Percentiles rank a stretch among this genome's conserved stretches.
Conservation (phyloP, 2,888 invertebrate genomes). For the Herminia tarsipennalis region DNA sequence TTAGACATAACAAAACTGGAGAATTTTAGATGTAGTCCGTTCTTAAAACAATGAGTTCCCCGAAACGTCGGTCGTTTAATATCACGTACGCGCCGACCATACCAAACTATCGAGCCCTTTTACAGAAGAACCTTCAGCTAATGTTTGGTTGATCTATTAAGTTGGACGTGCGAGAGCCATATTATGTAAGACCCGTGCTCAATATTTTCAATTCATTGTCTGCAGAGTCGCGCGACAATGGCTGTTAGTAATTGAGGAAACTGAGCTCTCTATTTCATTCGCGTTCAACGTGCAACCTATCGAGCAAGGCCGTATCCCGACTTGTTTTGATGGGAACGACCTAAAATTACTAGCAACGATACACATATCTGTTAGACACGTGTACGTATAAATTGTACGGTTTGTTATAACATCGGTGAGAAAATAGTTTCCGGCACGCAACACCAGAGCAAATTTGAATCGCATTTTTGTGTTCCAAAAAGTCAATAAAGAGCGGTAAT, state of each 20-base stretch:
- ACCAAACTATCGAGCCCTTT: slow-evolving; percentile 53
- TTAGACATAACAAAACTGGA: slow-evolving; percentile 63
- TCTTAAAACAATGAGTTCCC: slow-evolving; percentile 62
- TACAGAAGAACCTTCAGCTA: slow-evolving; percentile 58
- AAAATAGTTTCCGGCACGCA: slow-evolving; percentile 54
- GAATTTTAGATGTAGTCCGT: slow-evolving; percentile 56
- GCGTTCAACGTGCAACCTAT: slow-evolving; percentile 37
- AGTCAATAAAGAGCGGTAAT: slow-evolving; percentile 42
- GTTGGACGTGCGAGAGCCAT: slow-evolving; percentile 34
- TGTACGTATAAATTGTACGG: slow-evolving; percentile 46
- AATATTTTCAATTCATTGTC: slow-evolving; percentile 54
- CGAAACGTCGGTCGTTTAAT: slow-evolving; percentile 45
- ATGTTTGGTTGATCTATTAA: slow-evolving; percentile 54
- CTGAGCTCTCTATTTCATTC: slow-evolving; percentile 32
- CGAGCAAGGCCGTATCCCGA: slow-evolving; percentile 61
- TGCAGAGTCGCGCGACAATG: slow-evolving; percentile 52
- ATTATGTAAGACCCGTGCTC: slow-evolving; percentile 54
- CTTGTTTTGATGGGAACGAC: slow-evolving; percentile 69
- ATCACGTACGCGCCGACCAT: slow-evolving; percentile 54
- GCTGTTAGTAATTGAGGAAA: slow-evolving; percentile 55
- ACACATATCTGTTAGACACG: slow-evolving; percentile 52
- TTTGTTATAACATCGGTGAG: slow-evolving; percentile 49
- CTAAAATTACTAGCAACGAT: slow-evolving; percentile 68
- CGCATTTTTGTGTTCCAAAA: slow-evolving; percentile 44
- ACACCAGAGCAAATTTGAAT: slow-evolving; percentile 39